These are phyloP conservation scores for Trichopoda pennipes DNA, from an alignment of 2,888 invertebrate genomes.

Conservation along the genomic window DNA sequence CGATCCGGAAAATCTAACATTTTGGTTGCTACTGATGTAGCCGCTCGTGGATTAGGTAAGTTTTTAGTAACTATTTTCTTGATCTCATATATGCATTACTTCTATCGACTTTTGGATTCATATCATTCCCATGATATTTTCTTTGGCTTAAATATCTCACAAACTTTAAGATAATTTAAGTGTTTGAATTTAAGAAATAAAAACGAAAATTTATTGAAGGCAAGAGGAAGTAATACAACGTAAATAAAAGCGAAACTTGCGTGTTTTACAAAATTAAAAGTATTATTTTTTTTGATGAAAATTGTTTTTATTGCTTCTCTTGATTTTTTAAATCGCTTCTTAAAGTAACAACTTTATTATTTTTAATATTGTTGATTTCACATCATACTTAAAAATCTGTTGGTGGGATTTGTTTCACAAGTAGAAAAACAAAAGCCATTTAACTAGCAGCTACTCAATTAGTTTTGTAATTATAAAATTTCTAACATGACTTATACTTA, in stretches of 20 bases:
- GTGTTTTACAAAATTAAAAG: neutral
- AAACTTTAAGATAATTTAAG: neutral
- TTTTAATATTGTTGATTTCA: slow-evolving; percentile 35
- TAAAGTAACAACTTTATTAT: no score
- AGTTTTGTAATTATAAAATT: slow-evolving; percentile 56
- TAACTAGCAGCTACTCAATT: slow-evolving; percentile 36
- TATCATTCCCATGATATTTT: neutral
- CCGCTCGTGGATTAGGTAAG: slow-evolving; percentile 96
- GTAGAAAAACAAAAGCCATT: slow-evolving; percentile 36
- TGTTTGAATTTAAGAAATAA: neutral
- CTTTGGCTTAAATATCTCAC: slow-evolving; percentile 16
- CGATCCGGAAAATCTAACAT: slow-evolving; percentile 93
- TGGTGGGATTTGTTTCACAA: slow-evolving; percentile 6
- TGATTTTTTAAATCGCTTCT: no score
- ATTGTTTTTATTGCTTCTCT: neutral
- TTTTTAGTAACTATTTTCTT: slow-evolving; percentile 69
- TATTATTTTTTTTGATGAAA: neutral
- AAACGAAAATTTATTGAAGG: neutral
- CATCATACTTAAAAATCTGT: slow-evolving; percentile 11
- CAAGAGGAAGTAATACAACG: no score
- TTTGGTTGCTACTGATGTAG: slow-evolving; percentile 98
- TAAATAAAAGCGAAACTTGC: neutral
- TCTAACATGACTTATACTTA: slow-evolving; percentile 74
- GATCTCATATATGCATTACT: slow-evolving; percentile 5
- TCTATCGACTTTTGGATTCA: no score